Conservation (phyloP, 2,888 invertebrate species). For the Melanostoma mellinum region DNA sequence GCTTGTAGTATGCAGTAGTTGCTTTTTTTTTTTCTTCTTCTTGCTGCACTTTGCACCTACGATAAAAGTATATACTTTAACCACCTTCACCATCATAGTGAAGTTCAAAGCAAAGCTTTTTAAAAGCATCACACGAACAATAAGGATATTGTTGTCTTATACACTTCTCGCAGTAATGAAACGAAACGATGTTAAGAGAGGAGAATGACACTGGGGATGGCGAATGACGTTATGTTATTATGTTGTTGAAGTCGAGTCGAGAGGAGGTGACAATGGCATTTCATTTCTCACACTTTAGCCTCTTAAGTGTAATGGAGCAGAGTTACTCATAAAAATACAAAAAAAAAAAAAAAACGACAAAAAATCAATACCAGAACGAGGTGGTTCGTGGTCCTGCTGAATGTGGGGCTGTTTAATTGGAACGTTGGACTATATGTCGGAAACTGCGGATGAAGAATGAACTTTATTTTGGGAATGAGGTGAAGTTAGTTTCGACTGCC, state of each 20-base stretch:
- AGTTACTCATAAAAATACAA: conserved; percentile 22
- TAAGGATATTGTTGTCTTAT: conserved; percentile 65
- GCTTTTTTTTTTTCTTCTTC: conserved; percentile 10
- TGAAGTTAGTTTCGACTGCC: no score
- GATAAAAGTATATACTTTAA: conserved; percentile 50
- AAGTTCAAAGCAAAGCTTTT: conserved; percentile 70
- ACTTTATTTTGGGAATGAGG: no score
- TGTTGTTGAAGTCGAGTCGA: conserved; percentile 1
- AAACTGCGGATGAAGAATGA: no score
- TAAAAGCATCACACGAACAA: conserved; percentile 66
- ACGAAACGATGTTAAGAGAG: conserved; percentile 26
- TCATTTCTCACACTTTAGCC: conserved; percentile 40
- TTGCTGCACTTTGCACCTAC: conserved; percentile 25
- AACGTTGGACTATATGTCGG: no score
- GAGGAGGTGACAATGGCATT: conserved; percentile 10
- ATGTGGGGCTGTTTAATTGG: no score
- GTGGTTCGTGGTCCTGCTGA: no score
- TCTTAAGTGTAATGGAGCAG: conserved; percentile 43
- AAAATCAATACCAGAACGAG: no score
- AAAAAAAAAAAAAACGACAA: conserved; percentile 18
- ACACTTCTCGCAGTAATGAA: conserved; percentile 59
- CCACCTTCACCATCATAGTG: conserved; percentile 58
- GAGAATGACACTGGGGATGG: neutral
- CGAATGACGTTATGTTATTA: neutral
- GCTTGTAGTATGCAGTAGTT: conserved; percentile 48